Conservation (phyloP, 1,140 invertebrate genomes). For the Drosophila azteca region DNA sequence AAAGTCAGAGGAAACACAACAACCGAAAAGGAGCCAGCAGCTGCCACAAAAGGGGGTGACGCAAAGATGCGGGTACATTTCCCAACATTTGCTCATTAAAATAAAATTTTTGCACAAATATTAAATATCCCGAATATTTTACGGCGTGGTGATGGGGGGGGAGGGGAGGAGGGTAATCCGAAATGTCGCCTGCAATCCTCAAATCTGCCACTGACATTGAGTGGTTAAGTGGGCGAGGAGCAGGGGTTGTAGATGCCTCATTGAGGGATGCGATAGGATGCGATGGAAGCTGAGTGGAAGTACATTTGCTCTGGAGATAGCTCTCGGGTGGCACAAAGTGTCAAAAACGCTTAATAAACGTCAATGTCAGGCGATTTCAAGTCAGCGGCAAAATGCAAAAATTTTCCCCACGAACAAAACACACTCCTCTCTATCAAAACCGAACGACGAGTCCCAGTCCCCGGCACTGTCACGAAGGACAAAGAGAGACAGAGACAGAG, state of each 20-base stretch:
- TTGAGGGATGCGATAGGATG: neutral
- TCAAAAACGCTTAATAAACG: constrained; percentile 83
- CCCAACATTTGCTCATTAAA: constrained; percentile 65
- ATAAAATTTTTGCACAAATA: constrained; percentile 77
- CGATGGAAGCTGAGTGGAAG: constrained; percentile 15
- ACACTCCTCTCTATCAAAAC: constrained; percentile 35
- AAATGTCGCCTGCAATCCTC: constrained; percentile 45
- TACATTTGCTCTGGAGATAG: constrained; percentile 62
- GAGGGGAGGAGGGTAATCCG: constrained; percentile 21
- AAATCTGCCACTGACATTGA: constrained; percentile 72
- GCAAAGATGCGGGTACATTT: constrained; percentile 23
- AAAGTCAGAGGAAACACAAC: constrained; percentile 44
- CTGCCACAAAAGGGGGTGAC: constrained; percentile 42
- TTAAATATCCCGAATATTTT: constrained; percentile 69
- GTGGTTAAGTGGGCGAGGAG: constrained; percentile 64
- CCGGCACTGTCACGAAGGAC: constrained; percentile 2
- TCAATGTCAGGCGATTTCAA: constrained; percentile 77
- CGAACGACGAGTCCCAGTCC: too few species aligned
- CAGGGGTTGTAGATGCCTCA: neutral
- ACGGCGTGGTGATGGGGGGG: constrained; percentile 2
- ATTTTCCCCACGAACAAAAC: constrained; percentile 71
- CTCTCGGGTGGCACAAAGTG: constrained; percentile 65
- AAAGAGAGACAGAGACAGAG: neutral
- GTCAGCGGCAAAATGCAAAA: constrained; percentile 62
- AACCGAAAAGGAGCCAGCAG: constrained; percentile 39